phyloP scores from a whole-genome alignment of 2,888 invertebrate genomes.

The Nesidiocoris tenuis region DNA sequence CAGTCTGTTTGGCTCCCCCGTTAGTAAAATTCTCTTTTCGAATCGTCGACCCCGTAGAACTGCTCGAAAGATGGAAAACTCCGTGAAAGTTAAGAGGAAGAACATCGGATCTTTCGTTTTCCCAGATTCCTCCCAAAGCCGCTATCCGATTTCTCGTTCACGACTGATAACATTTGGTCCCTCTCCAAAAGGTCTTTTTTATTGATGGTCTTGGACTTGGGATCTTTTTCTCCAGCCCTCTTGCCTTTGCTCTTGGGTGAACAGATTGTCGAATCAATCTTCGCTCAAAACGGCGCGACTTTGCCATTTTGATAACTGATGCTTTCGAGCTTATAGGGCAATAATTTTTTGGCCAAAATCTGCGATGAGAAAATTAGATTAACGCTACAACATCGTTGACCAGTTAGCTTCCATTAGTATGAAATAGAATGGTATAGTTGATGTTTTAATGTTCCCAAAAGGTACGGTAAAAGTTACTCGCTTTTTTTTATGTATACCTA shows the following conservation, averaged over 20 bases:
- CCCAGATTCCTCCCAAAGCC: neutral
- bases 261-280: no score
- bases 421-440: no score
- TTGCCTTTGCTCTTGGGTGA: neutral
- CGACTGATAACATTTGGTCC: neutral
- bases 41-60: neutral
- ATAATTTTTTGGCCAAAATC: no score
- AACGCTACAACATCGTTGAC: no score
- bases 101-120: neutral
- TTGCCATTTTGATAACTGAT: no score
- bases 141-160: neutral
- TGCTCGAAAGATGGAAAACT: neutral
- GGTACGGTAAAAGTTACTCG: no score
- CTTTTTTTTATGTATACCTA: no score
- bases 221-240: neutral
- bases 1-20: neutral
- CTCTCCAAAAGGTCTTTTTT: neutral
- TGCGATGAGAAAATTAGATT: no score
- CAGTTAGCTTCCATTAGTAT: no score
- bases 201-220: neutral
- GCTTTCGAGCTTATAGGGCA: no score
- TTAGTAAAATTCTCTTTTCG: neutral
- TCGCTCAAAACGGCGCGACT: no score
- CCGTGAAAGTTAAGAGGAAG: neutral
- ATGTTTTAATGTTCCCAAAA: no score